Conservation (phyloP, 2,888 invertebrate species). For the Deilephila porcellus region DNA sequence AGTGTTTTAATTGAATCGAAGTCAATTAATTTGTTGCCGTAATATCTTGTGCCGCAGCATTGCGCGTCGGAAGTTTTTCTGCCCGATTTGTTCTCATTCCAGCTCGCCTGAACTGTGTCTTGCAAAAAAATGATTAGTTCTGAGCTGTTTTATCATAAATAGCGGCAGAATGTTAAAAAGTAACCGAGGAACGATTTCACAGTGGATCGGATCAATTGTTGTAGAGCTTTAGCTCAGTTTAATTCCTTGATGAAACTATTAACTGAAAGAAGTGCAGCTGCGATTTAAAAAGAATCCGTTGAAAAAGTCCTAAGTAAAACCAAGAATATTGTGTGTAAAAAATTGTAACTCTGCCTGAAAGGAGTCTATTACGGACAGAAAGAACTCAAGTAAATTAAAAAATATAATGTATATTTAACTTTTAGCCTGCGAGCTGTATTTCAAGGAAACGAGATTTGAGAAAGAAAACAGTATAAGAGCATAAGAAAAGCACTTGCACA, state of each 20-base stretch:
- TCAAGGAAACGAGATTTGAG: constrained; percentile 31
- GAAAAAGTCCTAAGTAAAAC: neutral
- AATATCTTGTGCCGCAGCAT: constrained; percentile 32
- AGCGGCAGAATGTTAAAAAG: neutral
- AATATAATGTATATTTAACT: constrained; percentile 1
- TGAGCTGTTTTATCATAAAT: constrained; percentile 7
- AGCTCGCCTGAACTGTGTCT: constrained; percentile 9
- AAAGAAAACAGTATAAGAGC: constrained; percentile 35
- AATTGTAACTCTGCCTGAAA: neutral
- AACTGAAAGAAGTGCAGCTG: neutral
- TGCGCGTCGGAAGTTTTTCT: constrained; percentile 38
- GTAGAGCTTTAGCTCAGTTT: neutral
- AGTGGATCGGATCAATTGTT: neutral
- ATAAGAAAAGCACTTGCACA: constrained; percentile 45
- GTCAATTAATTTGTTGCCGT: constrained; percentile 45
- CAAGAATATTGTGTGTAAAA: constrained; percentile 8
- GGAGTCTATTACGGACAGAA: constrained; percentile 9
- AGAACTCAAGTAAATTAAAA: constrained; percentile 37
- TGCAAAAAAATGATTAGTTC: neutral
- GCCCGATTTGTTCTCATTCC: constrained; percentile 39
- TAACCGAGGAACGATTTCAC: neutral
- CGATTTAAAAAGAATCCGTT: neutral
- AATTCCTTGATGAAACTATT: neutral
- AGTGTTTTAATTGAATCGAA: constrained; percentile 48
- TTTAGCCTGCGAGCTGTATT: constrained; percentile 8